These are phyloP conservation scores for Cyprinus carpio DNA, from an alignment of 2,113 vertebrate species.

Conservation along the genomic window DNA sequence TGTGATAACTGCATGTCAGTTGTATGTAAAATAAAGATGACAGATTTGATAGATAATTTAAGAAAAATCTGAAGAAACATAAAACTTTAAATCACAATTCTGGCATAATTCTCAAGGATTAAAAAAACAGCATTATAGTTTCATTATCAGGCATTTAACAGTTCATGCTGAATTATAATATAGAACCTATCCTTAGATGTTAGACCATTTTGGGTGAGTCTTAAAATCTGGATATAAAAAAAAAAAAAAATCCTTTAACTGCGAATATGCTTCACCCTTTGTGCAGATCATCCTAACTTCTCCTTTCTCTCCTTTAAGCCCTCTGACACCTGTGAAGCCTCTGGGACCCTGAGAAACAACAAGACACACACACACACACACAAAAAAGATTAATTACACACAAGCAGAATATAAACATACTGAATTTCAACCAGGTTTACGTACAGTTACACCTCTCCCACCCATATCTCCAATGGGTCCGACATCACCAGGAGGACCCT, in stretches of 20 bases:
- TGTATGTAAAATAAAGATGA: background rate
- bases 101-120: background rate
- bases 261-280: conserved; percentile 60
- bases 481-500: conserved; percentile 57
- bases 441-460: conserved; percentile 59
- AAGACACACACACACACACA: conserved; percentile 21
- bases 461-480: conserved; percentile 68
- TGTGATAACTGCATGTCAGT: background rate
- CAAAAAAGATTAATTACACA: background rate
- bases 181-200: background rate
- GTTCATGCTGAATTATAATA: background rate
- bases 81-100: background rate
- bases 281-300: conserved; percentile 60
- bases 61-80: background rate
- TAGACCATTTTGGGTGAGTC: background rate
- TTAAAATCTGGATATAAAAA: background rate
- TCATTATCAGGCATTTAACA: background rate
- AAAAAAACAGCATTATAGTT: background rate
- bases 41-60: background rate
- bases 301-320: conserved; percentile 87
- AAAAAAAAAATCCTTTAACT: background rate
- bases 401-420: background rate
- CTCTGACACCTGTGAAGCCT: conserved; percentile 82
- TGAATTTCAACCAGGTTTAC: conserved; percentile 37
- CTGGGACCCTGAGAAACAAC: conserved; percentile 73